phyloP scores from a whole-genome alignment of 2,888 invertebrate species.

The Mythimna lalbum region DNA sequence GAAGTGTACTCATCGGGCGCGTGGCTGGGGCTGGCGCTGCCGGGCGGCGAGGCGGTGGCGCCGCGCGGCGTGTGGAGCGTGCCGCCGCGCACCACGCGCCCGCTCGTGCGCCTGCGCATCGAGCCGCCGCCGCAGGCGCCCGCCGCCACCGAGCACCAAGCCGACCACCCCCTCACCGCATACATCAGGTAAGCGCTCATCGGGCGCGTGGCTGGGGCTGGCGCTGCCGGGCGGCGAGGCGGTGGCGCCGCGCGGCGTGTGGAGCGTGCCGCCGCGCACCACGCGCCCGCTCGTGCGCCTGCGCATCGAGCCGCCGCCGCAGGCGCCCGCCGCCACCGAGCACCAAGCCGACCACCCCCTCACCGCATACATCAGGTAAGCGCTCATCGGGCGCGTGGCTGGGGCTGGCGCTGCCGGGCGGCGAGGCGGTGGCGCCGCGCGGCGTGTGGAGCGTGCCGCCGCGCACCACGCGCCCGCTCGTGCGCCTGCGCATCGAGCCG shows the following conservation, averaged over 20 bases:
- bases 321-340: conserved; percentile 92
- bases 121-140: conserved; percentile 90
- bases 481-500: conserved; percentile 79
- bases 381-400: conserved; percentile 97
- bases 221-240: conserved; percentile 95
- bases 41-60: conserved; percentile 94
- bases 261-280: conserved; percentile 97
- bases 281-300: conserved; percentile 95
- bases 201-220: conserved; percentile 95
- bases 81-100: conserved; percentile 96
- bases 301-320: conserved; percentile 90
- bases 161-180: conserved; percentile 27
- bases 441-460: conserved; percentile 97
- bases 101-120: conserved; percentile 92
- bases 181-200: conserved; percentile 16
- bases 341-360: conserved; percentile 35
- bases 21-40: conserved; percentile 97
- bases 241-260: conserved; percentile 94
- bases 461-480: conserved; percentile 96
- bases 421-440: conserved; percentile 94
- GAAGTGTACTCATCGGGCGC: conserved; percentile 97
- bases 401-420: conserved; percentile 96
- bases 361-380: conserved; percentile 89
- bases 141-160: conserved; percentile 78
- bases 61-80: conserved; percentile 96